A percentile compares a stretch with the other conserved stretches of the same genome.
These are phyloP conservation scores for Noctua janthe DNA, from an alignment of 2,888 invertebrate species.

Conservation along the genomic window DNA sequence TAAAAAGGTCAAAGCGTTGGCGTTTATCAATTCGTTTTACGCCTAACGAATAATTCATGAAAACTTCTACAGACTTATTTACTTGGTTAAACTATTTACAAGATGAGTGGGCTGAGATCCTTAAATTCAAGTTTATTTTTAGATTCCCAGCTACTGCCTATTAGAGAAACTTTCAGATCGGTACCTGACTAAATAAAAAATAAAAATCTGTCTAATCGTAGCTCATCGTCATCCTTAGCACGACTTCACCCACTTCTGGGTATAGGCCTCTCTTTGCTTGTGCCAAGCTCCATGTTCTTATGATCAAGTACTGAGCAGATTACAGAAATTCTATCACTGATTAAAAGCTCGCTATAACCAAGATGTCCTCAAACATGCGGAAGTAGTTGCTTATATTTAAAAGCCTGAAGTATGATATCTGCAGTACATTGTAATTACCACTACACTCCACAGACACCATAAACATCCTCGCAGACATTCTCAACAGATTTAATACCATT, in stretches of 20 bases:
- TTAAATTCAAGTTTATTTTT: constrained; percentile 10
- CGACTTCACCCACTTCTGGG: no score
- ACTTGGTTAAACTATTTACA: neutral
- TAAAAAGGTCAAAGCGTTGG: neutral
- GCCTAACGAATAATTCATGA: neutral
- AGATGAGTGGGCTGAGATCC: neutral
- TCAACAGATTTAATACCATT: constrained; percentile 21
- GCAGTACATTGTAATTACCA: constrained; percentile 8
- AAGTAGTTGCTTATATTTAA: neutral
- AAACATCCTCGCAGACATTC: constrained; percentile 19
- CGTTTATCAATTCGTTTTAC: constrained; percentile 1
- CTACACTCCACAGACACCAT: neutral
- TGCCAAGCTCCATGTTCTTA: no score
- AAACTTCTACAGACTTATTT: neutral
- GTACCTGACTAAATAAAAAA: neutral
- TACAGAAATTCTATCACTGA: neutral
- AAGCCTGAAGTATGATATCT: neutral
- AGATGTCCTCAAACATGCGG: neutral
- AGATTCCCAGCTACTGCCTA: neutral
- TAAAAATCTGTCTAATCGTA: neutral
- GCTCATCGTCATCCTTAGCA: no score
- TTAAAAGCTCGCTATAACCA: neutral
- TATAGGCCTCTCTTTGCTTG: no score
- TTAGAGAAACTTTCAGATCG: no score
- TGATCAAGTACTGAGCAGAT: neutral